phyloP scores from a whole-genome alignment of 2,797 vertebrate genomes.

The Pagetopsis macropterus region DNA sequence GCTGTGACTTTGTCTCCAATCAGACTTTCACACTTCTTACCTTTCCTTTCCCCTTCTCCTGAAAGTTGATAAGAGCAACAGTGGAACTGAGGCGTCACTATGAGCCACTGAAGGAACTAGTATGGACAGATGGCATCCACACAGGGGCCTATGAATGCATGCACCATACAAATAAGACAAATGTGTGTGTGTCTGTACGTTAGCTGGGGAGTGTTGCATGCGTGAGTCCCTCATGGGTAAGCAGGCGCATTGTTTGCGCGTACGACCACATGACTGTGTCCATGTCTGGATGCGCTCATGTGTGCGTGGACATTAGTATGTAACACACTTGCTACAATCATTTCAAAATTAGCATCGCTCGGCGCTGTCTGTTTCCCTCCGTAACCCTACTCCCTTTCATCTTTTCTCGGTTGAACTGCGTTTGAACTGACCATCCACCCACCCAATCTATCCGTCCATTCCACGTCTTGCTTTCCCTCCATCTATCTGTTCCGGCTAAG shows the following conservation, averaged over 20 bases:
- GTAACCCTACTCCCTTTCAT: constrained; percentile 69
- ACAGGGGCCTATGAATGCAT: constrained; percentile 53
- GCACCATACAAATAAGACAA: constrained; percentile 52
- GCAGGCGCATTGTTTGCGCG: constrained; percentile 11
- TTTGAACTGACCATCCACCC: constrained; percentile 72
- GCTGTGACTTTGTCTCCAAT: constrained; percentile 66
- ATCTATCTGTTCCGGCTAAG: constrained; percentile 44
- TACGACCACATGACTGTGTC: constrained; percentile 26
- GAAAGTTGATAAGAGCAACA: constrained; percentile 74
- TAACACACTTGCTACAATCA: constrained; percentile 42
- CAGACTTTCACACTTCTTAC: constrained; percentile 69
- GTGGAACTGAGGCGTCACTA: constrained; percentile 57
- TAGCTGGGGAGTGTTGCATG: constrained; percentile 16
- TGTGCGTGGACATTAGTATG: constrained; percentile 25
- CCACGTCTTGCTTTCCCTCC: constrained; percentile 38
- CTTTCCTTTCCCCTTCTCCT: constrained; percentile 58
- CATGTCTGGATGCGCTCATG: constrained; percentile 6
- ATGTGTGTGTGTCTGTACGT: constrained; percentile 24
- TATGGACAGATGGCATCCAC: constrained; percentile 67
- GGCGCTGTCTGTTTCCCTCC: constrained; percentile 35
- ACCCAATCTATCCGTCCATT: constrained; percentile 34
- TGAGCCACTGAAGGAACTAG: constrained; percentile 57
- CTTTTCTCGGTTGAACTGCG: constrained; percentile 68
- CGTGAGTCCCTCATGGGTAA: constrained; percentile 17
- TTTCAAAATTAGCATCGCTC: constrained; percentile 63